phyloP scores from a whole-genome alignment of 2,888 invertebrate species.

The Pandemis cinnamomeana region DNA sequence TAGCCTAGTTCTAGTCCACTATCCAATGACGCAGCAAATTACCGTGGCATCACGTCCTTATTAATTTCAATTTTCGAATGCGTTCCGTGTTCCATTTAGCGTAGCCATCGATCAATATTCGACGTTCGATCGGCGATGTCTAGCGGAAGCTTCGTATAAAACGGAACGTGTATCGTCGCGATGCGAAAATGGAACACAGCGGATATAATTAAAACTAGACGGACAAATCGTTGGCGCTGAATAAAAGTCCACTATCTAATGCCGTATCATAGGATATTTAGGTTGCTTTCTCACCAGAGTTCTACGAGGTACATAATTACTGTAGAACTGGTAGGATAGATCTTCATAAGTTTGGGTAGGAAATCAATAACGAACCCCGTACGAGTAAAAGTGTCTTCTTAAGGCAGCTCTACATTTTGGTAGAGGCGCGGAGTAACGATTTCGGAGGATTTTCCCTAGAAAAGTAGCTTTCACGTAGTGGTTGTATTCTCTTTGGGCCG shows the following conservation, averaged over 20 bases:
- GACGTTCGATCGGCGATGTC: constrained; percentile 66
- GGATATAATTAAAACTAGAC: constrained; percentile 81
- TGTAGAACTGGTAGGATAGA: too few relatives aligned
- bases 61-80: constrained; percentile 31
- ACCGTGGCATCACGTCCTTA: constrained; percentile 50
- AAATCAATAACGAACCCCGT: too few relatives aligned
- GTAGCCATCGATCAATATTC: constrained; percentile 52
- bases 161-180: constrained; percentile 63
- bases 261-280: neutral
- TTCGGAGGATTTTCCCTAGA: too few relatives aligned
- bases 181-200: constrained; percentile 80
- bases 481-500: too few relatives aligned
- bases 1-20: neutral
- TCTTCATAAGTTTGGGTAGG: too few relatives aligned
- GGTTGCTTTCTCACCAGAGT: neutral
- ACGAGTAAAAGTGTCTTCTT: too few relatives aligned
- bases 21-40: constrained; percentile 54
- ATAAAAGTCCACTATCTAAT: constrained; percentile 51
- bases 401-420: too few relatives aligned
- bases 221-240: constrained; percentile 73
- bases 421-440: too few relatives aligned
- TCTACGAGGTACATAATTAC: neutral
- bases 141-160: constrained; percentile 66
- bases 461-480: too few relatives aligned
- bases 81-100: constrained; percentile 46